Conservation (phyloP, 2,113 vertebrate genomes). For the Dissostichus mawsoni region DNA sequence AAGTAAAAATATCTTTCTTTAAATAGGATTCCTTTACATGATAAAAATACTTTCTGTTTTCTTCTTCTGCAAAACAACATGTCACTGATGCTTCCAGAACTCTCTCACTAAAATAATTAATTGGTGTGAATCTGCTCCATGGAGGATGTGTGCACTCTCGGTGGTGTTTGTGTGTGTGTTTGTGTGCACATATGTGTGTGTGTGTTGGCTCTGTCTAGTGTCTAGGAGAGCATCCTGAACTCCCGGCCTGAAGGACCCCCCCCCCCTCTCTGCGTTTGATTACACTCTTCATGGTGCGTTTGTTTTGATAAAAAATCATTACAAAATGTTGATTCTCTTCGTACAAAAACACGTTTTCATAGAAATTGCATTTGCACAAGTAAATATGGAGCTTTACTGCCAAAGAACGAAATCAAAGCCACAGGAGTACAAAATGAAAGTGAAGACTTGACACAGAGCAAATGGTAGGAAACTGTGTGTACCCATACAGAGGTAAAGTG, state of each 20-base stretch:
- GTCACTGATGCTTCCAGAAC: slow-evolving; percentile 87
- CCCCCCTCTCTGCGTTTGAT: slow-evolving; percentile 43
- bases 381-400: slow-evolving; percentile 91
- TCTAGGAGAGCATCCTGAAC: slow-evolving; percentile 40
- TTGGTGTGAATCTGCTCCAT: slow-evolving; percentile 47
- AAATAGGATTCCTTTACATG: slow-evolving; percentile 93
- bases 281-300: slow-evolving; percentile 83
- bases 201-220: slow-evolving; percentile 22
- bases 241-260: slow-evolving; percentile 28
- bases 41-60: slow-evolving; percentile 95
- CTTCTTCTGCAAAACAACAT: slow-evolving; percentile 88
- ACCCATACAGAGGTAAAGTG: slow-evolving; percentile 51
- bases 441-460: slow-evolving; percentile 61
- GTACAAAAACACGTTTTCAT: slow-evolving; percentile 98
- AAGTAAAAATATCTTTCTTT: slow-evolving; percentile 98
- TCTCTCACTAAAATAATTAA: slow-evolving; percentile 15
- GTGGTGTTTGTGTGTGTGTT: slow-evolving; percentile 17
- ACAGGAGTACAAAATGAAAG: slow-evolving; percentile 79
- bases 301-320: slow-evolving; percentile 99
- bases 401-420: slow-evolving; percentile 76
- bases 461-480: slow-evolving; percentile 34
- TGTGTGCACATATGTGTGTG: background rate
- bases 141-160: slow-evolving; percentile 45
- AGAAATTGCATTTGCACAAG: slow-evolving; percentile 99
- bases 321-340: slow-evolving; percentile 91